These are phyloP conservation scores for Ophion ventricosus DNA, from an alignment of 2,888 invertebrate species.

Conservation along the genomic window DNA sequence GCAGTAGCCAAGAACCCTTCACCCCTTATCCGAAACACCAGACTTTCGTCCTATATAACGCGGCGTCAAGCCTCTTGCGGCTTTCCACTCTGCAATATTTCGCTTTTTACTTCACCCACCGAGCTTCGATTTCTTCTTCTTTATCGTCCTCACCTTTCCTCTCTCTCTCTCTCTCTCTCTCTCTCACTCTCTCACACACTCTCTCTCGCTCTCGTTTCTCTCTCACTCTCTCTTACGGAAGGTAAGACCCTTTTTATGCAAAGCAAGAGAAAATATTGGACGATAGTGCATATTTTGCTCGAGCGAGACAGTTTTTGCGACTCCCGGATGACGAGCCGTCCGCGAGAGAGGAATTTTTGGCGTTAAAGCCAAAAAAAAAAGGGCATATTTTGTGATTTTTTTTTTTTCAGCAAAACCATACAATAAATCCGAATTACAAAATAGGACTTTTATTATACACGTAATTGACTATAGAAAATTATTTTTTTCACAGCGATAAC, in stretches of 20 bases:
- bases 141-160: no score
- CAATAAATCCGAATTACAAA: no score
- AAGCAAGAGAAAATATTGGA: conserved; percentile 1
- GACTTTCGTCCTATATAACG: conserved; percentile 60
- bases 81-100: conserved; percentile 39
- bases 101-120: conserved; percentile 20
- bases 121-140: conserved; percentile 27
- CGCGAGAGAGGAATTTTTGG: background rate
- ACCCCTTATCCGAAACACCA: conserved; percentile 52
- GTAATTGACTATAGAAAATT: no score
- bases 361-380: no score
- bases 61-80: conserved; percentile 57
- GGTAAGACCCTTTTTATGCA: conserved; percentile 9
- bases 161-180: background rate
- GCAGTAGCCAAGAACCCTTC: conserved; percentile 43
- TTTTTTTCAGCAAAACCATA: no score
- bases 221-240: conserved; percentile 16
- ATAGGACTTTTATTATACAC: no score
- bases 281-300: conserved; percentile 25
- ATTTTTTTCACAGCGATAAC: no score
- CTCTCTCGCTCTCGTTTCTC: background rate
- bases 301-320: conserved; percentile 20
- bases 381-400: no score
- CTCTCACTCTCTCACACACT: conserved; percentile 12
- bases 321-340: background rate